These are phyloP conservation scores for Pyrgilauda ruficollis DNA, from an alignment of 2,113 vertebrate genomes.

Conservation along the genomic window DNA sequence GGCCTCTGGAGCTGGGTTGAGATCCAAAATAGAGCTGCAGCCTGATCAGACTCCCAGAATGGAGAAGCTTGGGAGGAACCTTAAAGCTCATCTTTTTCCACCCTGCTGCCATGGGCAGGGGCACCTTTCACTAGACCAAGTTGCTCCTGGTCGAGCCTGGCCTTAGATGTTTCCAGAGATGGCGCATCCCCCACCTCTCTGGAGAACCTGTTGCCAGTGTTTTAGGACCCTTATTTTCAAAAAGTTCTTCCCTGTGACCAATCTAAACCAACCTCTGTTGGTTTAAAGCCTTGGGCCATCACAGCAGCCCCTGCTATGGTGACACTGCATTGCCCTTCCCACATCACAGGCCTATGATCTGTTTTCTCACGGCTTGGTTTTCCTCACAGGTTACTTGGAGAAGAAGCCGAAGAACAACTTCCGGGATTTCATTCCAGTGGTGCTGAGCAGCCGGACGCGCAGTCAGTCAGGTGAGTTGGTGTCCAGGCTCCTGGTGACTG, in stretches of 20 bases:
- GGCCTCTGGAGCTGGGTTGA: background rate
- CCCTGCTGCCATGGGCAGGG: background rate
- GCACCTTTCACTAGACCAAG: background rate
- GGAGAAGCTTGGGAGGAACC: background rate
- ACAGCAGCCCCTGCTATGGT: background rate
- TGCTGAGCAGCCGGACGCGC: slow-evolving; percentile 80
- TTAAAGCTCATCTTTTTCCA: background rate
- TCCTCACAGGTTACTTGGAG: slow-evolving; percentile 71
- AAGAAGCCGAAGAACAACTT: slow-evolving; percentile 85
- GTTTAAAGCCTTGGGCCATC: background rate
- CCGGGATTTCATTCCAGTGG: slow-evolving; percentile 80
- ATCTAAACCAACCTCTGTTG: background rate
- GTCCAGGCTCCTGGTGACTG: background rate
- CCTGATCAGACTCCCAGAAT: background rate
- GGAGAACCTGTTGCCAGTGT: background rate
- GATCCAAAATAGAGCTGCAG: background rate
- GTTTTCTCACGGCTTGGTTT: background rate
- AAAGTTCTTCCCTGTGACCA: background rate
- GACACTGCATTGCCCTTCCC: background rate
- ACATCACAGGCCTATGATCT: accelerated
- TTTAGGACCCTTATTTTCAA: background rate
- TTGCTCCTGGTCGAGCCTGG: background rate
- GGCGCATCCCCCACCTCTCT: background rate
- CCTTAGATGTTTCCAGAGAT: background rate
- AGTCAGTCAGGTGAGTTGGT: slow-evolving; percentile 79